phyloP scores from a whole-genome alignment of 1,140 invertebrate genomes.

The Liolophura sinensis region DNA sequence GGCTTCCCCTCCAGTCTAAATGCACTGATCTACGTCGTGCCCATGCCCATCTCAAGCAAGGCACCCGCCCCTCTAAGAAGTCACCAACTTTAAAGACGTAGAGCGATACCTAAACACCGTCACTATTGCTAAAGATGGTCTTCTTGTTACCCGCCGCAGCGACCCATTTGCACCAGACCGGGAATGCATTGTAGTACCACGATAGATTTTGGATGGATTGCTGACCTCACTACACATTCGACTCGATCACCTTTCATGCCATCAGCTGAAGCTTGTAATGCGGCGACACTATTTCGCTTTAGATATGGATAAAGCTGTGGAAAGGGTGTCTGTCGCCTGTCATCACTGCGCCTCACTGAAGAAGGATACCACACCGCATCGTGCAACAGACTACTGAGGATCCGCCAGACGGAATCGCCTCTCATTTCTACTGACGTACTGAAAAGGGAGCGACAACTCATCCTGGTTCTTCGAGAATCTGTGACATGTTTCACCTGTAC shows the following conservation, averaged over 20 bases:
- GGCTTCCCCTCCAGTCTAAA: constrained; percentile 16
- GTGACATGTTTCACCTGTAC: too few species aligned
- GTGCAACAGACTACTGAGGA: constrained; percentile 11
- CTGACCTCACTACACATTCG: constrained; percentile 22
- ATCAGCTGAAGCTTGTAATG: constrained; percentile 17
- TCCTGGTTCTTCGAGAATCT: too few species aligned
- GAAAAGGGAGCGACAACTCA: too few species aligned
- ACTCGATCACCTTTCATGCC: constrained; percentile 16
- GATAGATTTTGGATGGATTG: constrained; percentile 22
- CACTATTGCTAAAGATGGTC: too few species aligned
- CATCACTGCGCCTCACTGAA: constrained; percentile 18
- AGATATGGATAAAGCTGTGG: constrained; percentile 20
- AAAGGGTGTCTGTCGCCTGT: neutral
- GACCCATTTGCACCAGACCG: neutral
- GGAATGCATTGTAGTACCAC: constrained; percentile 22
- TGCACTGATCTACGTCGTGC: constrained; percentile 19
- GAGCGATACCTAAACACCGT: too few species aligned
- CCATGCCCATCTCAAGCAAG: too few species aligned
- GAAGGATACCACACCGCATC: constrained; percentile 6
- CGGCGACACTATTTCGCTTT: constrained; percentile 19
- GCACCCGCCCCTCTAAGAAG: too few species aligned
- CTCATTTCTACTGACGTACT: constrained; percentile 22
- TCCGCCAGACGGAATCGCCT: constrained; percentile 15
- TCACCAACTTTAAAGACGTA: too few species aligned
- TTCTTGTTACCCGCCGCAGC: too few species aligned